phyloP scores from a whole-genome alignment of 1,140 invertebrate genomes.

The Ceratoteleas bidentatus region DNA sequence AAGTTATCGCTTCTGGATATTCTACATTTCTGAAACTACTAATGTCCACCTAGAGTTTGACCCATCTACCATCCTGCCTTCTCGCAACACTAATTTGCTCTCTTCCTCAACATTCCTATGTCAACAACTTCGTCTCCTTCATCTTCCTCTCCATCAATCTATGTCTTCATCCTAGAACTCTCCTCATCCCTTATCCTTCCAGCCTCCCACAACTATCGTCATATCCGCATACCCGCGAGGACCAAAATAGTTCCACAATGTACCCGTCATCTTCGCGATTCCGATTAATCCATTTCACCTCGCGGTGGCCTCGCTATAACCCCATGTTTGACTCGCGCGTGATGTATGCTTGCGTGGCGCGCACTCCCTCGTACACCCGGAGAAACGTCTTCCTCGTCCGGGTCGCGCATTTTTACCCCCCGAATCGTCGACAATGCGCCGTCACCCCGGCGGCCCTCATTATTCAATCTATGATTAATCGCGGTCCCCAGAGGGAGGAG shows the following conservation, averaged over 20 bases:
- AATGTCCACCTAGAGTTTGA: no score
- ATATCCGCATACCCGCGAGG: no score
- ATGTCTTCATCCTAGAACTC: not conserved
- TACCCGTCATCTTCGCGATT: slow-evolving; percentile 25
- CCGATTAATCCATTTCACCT: slow-evolving; percentile 32
- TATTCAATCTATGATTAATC: slow-evolving; percentile 65
- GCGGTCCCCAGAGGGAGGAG: slow-evolving; percentile 23
- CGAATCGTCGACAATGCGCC: slow-evolving; percentile 35
- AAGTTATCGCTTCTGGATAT: no score
- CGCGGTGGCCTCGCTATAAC: slow-evolving; percentile 31
- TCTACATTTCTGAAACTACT: no score
- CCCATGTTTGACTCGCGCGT: slow-evolving; percentile 38
- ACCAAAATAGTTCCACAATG: not conserved
- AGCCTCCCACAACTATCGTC: no score
- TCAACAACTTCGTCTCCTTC: not conserved
- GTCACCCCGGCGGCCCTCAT: slow-evolving; percentile 38
- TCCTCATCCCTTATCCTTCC: no score
- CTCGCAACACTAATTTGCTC: no score
- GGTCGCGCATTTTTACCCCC: slow-evolving; percentile 23
- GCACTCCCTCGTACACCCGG: slow-evolving; percentile 32
- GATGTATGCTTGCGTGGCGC: slow-evolving; percentile 24
- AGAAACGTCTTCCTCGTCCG: slow-evolving; percentile 57
- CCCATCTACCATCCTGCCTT: no score
- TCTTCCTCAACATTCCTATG: no score
- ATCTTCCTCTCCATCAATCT: not conserved